phyloP scores from a whole-genome alignment of 64 coral and sea anemone genomes.

The Porites lutea region DNA sequence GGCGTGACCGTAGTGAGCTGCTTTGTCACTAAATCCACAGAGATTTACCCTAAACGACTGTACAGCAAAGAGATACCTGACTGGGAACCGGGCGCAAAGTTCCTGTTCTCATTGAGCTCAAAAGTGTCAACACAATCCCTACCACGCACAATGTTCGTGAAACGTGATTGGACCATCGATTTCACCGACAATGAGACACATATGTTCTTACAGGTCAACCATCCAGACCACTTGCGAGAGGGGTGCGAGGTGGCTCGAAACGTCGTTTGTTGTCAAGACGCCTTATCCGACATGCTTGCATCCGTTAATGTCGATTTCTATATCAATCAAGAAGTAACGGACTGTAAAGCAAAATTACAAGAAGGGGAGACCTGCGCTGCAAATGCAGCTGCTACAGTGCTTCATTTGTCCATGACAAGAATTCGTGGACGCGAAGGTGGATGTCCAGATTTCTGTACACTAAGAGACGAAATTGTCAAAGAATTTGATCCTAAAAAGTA shows the following conservation, averaged over 20 bases:
- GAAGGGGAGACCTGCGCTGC: constrained; percentile 46
- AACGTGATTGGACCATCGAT: constrained; percentile 62
- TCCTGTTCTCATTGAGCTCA: constrained; percentile 60
- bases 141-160: constrained; percentile 62
- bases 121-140: constrained; percentile 14
- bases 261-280: constrained; percentile 31
- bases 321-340: constrained; percentile 26
- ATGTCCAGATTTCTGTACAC: constrained; percentile 61
- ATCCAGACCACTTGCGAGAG: constrained; percentile 51
- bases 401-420: constrained; percentile 64
- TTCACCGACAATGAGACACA: constrained; percentile 61
- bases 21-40: background rate
- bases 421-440: constrained; percentile 53
- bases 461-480: constrained; percentile 27
- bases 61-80: background rate
- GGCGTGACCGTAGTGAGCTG: constrained; percentile 33
- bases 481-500: no score
- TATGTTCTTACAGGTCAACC: constrained; percentile 66
- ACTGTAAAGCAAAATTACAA: constrained; percentile 9
- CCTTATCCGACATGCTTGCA: constrained; percentile 28
- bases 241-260: constrained; percentile 26
- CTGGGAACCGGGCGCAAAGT: constrained; percentile 28
- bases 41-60: constrained; percentile 6
- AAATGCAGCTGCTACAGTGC: constrained; percentile 59
- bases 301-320: constrained; percentile 50